Evolutionary conservation across 2,888 invertebrate species (phyloP), one percentile per base, ranked within the genome.

Genomic region (Athalia rosae): DNA sequence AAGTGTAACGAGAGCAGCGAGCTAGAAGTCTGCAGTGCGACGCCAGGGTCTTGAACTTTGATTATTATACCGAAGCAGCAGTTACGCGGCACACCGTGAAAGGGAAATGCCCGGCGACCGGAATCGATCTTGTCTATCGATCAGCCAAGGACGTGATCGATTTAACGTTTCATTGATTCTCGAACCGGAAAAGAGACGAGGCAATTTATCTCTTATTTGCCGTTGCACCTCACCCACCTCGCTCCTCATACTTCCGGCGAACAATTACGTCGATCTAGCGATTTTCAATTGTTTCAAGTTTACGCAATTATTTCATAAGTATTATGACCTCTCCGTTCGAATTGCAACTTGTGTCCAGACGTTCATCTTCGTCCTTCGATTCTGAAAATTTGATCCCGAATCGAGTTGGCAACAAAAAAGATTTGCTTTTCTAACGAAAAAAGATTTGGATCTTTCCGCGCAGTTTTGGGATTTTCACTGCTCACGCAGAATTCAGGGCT

Each of bases 31-130:
- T n/a, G 53, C 53, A 83, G 82, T 79, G 83, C 80, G 9, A 47
- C 64, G 81, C 81, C 74, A 77, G 81, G 77, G 81, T 81, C 84
- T 82, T 83, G 82, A 85, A 85, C 81, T 83, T 83, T 82, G 81
- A 81, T 84, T 81, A 48, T 28, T 28, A 28, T 28, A 28, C 28
- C 28, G 28, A 28, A 28, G 28, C 28, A 28, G 28, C 28, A 28
- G 28, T 28, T 28, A 28, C 28, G 28, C 28, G 28, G 28, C 28
- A 28, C 28, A 28, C 74, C 48, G 74, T 74, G 74, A 74, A 74
- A 74, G 74, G 74, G 74, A 74, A 62, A 74, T 61, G 28, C 47
- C 47, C 48, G 48, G n/a, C 48, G 61, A n/a, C 45, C 13, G 62
- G 50, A 74, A 43, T 43, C n/a, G 48, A 61, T 48, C 61, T 41